Conservation (phyloP, 2,113 vertebrate species). For the Campylomormyrus numenius region DNA sequence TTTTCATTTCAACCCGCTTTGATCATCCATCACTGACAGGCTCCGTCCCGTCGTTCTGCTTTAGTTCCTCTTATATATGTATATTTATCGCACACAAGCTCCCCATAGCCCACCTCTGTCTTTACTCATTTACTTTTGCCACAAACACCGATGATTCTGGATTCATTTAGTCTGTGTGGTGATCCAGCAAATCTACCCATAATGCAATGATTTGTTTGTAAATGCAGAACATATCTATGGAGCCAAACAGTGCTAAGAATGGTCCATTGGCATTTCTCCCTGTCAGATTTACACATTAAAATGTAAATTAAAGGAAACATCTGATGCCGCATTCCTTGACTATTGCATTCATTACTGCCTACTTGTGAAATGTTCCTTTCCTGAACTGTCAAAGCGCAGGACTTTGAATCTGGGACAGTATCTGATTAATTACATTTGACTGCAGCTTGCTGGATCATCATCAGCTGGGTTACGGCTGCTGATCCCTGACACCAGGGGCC, state of each 20-base stretch:
- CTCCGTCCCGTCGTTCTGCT: neutral
- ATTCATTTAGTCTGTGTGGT: neutral
- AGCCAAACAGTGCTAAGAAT: neutral
- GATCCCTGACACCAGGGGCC: neutral
- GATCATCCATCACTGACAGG: neutral
- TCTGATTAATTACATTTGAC: neutral
- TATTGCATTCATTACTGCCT: neutral
- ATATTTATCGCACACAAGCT: neutral
- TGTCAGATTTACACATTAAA: neutral
- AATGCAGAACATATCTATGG: neutral
- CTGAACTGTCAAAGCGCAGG: neutral
- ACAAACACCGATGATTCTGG: neutral
- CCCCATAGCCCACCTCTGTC: neutral
- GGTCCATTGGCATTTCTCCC: neutral
- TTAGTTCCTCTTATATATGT: neutral
- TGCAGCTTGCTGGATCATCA: neutral
- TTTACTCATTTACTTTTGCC: neutral
- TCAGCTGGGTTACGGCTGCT: too few species aligned
- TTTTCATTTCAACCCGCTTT: neutral
- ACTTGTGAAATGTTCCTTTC: neutral
- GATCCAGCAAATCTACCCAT: neutral
- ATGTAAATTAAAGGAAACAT: neutral
- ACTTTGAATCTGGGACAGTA: neutral
- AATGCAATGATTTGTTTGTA: neutral
- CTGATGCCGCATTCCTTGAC: neutral